Percentiles rank a stretch among this genome's conserved stretches.
phyloP scores from a whole-genome alignment of 2,888 invertebrate species.

The Dugesia japonica region DNA sequence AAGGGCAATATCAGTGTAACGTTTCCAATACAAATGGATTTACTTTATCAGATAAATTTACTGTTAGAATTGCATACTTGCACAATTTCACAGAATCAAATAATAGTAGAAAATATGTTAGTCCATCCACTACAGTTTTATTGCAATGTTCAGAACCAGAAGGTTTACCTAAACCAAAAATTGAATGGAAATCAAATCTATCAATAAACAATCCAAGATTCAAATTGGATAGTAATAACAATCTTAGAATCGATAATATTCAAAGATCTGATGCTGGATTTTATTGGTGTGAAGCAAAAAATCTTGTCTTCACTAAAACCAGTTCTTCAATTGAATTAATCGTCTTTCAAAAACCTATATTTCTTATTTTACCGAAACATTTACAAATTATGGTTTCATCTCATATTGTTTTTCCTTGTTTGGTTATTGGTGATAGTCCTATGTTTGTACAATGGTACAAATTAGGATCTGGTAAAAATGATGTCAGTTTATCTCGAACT shows the following conservation, averaged over 20 bases:
- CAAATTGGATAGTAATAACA: not conserved
- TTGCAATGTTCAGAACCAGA: conserved; percentile 3
- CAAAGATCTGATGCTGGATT: conserved; percentile 1
- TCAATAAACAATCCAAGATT: not conserved
- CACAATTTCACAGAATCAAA: not conserved
- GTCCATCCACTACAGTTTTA: not conserved
- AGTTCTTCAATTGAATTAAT: not conserved
- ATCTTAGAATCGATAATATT: conserved; percentile 11
- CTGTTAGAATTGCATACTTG: not conserved
- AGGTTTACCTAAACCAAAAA: conserved; percentile 12
- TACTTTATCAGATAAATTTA: not conserved
- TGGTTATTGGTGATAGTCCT: not conserved
- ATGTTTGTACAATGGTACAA: conserved; percentile 5
- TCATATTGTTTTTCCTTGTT: conserved; percentile 3
- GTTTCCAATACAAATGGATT: not conserved
- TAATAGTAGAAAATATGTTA: not conserved
- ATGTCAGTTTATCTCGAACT: not conserved
- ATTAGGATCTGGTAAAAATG: conserved; percentile 9
- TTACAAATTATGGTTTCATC: conserved; percentile 3
- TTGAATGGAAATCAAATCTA: not conserved
- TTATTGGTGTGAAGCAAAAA: conserved; percentile 11
- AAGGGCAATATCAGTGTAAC: not conserved
- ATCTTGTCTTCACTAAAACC: not conserved
- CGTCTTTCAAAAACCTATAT: not conserved
- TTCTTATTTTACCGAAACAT: conserved; percentile 1